Evolutionary conservation across 2,113 vertebrate species (phyloP).

Genomic region (Blennius ocellaris): DNA sequence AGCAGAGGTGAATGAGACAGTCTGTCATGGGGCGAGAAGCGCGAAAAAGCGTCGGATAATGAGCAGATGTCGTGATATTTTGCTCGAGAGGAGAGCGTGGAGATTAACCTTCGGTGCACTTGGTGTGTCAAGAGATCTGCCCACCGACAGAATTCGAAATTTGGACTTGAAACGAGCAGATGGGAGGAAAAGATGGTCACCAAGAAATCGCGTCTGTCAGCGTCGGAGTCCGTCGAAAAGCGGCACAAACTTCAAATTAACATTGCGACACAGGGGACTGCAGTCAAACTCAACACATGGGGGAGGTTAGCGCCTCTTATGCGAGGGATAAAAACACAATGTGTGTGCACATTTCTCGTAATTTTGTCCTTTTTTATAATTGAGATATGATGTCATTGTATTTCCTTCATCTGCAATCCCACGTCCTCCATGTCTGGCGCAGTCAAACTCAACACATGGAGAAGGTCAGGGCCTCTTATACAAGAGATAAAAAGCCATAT

Average conservation of each 20-base stretch:
- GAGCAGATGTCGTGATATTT: conserved; percentile 79
- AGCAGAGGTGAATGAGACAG: conserved; percentile 73
- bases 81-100: conserved; percentile 57
- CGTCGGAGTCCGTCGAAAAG: conserved; percentile 14
- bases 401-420: no score
- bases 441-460: conserved; percentile 2
- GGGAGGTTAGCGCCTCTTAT: no score
- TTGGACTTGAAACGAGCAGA: conserved; percentile 43
- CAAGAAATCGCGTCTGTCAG: conserved; percentile 18
- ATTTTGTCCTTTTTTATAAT: no score
- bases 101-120: conserved; percentile 65
- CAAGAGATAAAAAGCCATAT: not conserved
- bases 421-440: not conserved
- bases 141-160: conserved; percentile 32
- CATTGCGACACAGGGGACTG: not conserved
- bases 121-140: conserved; percentile 13
- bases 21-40: conserved; percentile 62
- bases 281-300: no score
- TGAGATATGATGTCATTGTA: no score
- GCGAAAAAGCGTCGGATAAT: conserved; percentile 64
- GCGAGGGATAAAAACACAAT: no score
- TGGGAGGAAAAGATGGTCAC: conserved; percentile 48
- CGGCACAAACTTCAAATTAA: not conserved
- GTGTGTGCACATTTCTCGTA: no score
- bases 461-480: not conserved